phyloP scores from a whole-genome alignment of 1,140 invertebrate genomes.

The Drosophila carrolli region DNA sequence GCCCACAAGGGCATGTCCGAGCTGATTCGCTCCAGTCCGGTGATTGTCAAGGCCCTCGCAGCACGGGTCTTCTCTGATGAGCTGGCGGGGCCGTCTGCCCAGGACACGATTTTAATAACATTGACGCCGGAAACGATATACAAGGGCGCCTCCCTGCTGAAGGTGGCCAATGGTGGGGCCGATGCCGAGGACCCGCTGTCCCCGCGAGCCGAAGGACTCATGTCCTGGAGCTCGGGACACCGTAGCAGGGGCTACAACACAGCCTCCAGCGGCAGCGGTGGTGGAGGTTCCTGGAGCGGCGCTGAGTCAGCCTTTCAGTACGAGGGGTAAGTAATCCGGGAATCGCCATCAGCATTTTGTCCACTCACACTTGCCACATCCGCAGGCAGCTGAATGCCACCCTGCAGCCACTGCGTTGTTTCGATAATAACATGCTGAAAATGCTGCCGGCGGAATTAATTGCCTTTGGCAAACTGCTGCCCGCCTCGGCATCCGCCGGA shows the following conservation, averaged over 20 bases:
- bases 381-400: slow-evolving; percentile 81
- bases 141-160: slow-evolving; percentile 82
- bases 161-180: slow-evolving; percentile 59
- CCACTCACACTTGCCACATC: not conserved
- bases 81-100: slow-evolving; percentile 10
- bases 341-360: not conserved
- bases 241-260: slow-evolving; percentile 19
- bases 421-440: slow-evolving; percentile 82
- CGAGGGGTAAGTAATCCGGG: slow-evolving; percentile 70
- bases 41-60: slow-evolving; percentile 80
- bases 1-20: slow-evolving; percentile 78
- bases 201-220: slow-evolving; percentile 16
- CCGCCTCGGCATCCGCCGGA: slow-evolving; percentile 42
- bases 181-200: slow-evolving; percentile 15
- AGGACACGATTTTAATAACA: slow-evolving; percentile 79
- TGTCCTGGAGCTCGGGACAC: slow-evolving; percentile 12
- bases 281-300: slow-evolving; percentile 35
- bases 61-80: slow-evolving; percentile 74
- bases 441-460: slow-evolving; percentile 83
- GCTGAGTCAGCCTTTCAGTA: slow-evolving; percentile 74
- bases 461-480: slow-evolving; percentile 83
- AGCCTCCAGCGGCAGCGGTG: slow-evolving; percentile 17
- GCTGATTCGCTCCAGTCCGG: slow-evolving; percentile 80
- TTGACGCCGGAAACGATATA: slow-evolving; percentile 84
- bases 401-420: slow-evolving; percentile 73